These are phyloP conservation scores for Acanthosoma haemorrhoidale DNA, from an alignment of 2,888 invertebrate species.

Conservation along the genomic window DNA sequence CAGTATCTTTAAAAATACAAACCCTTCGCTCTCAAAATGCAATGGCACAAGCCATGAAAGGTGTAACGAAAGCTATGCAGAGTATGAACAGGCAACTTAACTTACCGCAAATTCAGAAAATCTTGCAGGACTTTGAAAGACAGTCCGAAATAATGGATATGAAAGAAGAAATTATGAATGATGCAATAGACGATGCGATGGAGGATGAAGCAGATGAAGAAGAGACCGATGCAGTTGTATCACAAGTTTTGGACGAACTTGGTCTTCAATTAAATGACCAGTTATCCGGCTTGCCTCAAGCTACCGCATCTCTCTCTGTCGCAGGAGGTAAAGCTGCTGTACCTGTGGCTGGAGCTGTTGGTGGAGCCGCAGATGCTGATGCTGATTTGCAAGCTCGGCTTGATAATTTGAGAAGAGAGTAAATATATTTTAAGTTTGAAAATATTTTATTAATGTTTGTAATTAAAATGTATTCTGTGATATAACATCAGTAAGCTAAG, in stretches of 20 bases:
- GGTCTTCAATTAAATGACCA: slow-evolving; percentile 92
- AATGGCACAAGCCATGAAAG: slow-evolving; percentile 99
- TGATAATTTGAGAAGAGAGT: slow-evolving; percentile 88
- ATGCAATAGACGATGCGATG: slow-evolving; percentile 99
- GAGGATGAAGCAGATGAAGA: slow-evolving; percentile 97
- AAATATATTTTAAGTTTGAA: slow-evolving; percentile 41
- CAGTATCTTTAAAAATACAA: slow-evolving; percentile 94
- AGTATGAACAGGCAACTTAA: slow-evolving; percentile 96
- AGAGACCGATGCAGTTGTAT: slow-evolving; percentile 92
- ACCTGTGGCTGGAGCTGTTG: slow-evolving; percentile 53
- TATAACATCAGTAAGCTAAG: neutral
- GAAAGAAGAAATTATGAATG: slow-evolving; percentile 99
- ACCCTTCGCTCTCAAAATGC: slow-evolving; percentile 96
- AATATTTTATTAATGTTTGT: neutral
- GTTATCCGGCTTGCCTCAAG: slow-evolving; percentile 78
- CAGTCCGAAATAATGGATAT: slow-evolving; percentile 99
- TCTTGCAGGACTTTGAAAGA: slow-evolving; percentile 95
- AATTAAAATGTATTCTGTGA: neutral
- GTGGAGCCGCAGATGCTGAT: slow-evolving; percentile 72
- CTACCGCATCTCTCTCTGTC: slow-evolving; percentile 55
- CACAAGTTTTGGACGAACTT: slow-evolving; percentile 94
- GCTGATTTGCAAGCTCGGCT: slow-evolving; percentile 95
- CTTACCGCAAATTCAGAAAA: slow-evolving; percentile 97
- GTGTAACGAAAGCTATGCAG: slow-evolving; percentile 96
- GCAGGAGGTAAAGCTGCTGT: slow-evolving; percentile 59